phyloP scores from a whole-genome alignment of 2,888 invertebrate genomes.

The Poecilus cupreus region DNA sequence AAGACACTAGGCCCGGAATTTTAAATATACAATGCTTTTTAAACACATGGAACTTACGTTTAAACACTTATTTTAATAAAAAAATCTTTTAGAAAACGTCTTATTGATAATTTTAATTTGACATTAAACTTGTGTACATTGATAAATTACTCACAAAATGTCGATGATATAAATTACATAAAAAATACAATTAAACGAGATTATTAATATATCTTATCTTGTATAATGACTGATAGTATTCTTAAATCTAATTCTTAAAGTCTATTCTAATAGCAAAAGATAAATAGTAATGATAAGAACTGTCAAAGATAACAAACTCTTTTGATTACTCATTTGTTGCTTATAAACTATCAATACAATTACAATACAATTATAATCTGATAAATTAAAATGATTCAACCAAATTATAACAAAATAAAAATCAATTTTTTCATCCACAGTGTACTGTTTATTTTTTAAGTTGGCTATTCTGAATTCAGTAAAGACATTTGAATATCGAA shows the following conservation, averaged over 20 bases:
- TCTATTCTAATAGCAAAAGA: neutral
- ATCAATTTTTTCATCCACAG: conserved; percentile 37
- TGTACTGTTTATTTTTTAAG: neutral
- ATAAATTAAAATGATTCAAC: neutral
- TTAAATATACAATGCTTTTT: neutral
- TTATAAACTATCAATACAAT: neutral
- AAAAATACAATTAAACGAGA: neutral
- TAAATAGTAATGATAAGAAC: conserved; percentile 16
- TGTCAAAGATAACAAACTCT: neutral
- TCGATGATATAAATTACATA: neutral
- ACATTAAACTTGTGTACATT: no score
- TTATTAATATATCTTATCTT: neutral
- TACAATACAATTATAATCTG: neutral
- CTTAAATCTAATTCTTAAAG: neutral
- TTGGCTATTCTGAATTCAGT: conserved; percentile 30
- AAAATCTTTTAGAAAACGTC: neutral
- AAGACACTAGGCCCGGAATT: conserved; percentile 12
- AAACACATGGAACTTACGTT: neutral
- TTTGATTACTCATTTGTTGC: neutral
- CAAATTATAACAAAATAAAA: neutral
- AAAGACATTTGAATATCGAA: conserved; percentile 54
- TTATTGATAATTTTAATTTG: neutral
- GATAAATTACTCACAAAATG: no score
- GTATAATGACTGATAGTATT: neutral
- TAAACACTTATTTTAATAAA: neutral